Conservation (phyloP, 2,888 invertebrate species). For the Unio delphinus region DNA sequence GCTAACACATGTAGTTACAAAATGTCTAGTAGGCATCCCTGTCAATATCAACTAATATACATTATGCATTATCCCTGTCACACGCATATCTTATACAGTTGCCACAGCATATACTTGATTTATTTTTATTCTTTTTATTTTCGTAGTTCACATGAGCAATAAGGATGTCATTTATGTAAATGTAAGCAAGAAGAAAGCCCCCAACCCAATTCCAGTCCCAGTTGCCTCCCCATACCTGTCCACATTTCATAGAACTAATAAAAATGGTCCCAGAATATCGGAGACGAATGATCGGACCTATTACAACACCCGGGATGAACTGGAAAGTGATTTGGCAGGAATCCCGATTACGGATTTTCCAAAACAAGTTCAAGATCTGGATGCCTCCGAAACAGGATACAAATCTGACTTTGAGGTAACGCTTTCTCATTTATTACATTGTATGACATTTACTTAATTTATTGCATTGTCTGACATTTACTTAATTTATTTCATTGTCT, state of each 20-base stretch:
- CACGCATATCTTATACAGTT: no score
- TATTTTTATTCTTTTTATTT: not conserved
- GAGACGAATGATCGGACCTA: conserved; percentile 18
- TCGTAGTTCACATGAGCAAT: conserved; percentile 28
- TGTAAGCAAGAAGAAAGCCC: conserved; percentile 27
- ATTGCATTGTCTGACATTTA: conserved; percentile 7
- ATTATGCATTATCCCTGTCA: no score
- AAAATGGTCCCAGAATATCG: not conserved
- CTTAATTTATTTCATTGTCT: not conserved
- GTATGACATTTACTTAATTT: conserved; percentile 4
- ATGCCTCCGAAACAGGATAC: conserved; percentile 25
- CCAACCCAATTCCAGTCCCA: conserved; percentile 26
- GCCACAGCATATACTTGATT: no score
- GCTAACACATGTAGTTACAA: no score
- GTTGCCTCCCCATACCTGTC: conserved; percentile 36
- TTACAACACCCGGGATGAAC: conserved; percentile 26
- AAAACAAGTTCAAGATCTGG: conserved; percentile 35
- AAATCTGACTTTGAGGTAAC: conserved; percentile 39
- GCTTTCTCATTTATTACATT: not conserved
- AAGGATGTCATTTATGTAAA: conserved; percentile 37
- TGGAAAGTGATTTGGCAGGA: conserved; percentile 12
- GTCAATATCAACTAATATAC: no score
- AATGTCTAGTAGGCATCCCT: no score
- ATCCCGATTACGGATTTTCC: conserved; percentile 31
- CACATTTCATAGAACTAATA: conserved; percentile 18